Conservation (phyloP, 2,113 vertebrate genomes). For the Ochotona curzoniae region DNA sequence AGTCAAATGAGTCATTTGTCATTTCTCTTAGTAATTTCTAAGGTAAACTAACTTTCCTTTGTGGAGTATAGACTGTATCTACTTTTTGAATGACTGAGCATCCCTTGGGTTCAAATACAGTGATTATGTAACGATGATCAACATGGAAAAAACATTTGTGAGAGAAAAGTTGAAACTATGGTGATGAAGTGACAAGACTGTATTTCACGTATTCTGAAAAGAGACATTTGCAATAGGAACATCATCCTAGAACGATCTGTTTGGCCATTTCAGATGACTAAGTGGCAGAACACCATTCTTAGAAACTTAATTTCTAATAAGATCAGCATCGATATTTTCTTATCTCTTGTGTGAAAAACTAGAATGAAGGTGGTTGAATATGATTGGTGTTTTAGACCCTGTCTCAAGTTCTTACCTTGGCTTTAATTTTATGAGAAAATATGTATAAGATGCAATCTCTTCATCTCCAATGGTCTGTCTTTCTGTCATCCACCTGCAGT, state of each 20-base stretch:
- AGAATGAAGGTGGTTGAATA: not conserved
- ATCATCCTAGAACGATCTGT: fast-evolving
- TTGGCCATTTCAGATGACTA: not conserved
- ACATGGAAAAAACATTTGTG: not conserved
- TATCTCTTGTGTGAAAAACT: not conserved
- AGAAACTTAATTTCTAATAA: not conserved
- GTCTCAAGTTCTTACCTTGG: not conserved
- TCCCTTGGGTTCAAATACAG: not conserved
- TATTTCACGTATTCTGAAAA: not conserved
- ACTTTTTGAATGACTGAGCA: constrained; percentile 18
- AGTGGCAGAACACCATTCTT: not conserved
- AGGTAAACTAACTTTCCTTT: not conserved
- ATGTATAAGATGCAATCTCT: not conserved
- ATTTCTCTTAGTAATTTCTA: constrained; percentile 31
- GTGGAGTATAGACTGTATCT: not conserved
- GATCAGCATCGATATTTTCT: not conserved
- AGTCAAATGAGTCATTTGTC: constrained; percentile 23
- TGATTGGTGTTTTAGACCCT: not conserved
- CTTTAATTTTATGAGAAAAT: constrained; percentile 3
- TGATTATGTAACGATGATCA: not conserved
- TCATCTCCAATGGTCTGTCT: not conserved
- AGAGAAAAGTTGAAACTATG: not conserved
- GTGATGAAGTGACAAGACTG: not conserved
- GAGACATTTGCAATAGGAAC: not conserved
- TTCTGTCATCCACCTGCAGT: not conserved